A percentile compares a stretch with the other conserved stretches of the same genome.
Conservation (phyloP, 2,888 invertebrate species). For the Ephialtes manifestator region DNA sequence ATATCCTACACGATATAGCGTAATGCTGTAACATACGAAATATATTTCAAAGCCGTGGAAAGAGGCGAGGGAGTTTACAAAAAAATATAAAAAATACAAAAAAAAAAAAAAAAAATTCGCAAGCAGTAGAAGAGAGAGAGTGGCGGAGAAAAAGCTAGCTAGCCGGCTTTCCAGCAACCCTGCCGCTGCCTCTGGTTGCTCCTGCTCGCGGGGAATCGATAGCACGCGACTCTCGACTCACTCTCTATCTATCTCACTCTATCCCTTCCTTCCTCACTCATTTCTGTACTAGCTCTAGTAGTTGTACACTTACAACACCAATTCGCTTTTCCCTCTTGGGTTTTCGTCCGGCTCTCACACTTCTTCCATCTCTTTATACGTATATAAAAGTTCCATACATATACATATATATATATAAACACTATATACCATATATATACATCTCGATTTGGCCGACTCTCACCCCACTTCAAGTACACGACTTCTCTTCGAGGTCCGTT, state of each 20-base stretch:
- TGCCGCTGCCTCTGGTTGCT: slow-evolving; percentile 72
- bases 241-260: slow-evolving; percentile 32
- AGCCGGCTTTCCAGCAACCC: slow-evolving; percentile 78
- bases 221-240: slow-evolving; percentile 79
- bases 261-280: slow-evolving; percentile 61
- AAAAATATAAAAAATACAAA: too few relatives aligned
- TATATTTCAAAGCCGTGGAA: not conserved
- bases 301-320: slow-evolving; percentile 54
- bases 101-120: slow-evolving; percentile 19
- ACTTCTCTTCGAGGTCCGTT: slow-evolving; percentile 62
- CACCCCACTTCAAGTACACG: slow-evolving; percentile 27
- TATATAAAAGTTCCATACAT: slow-evolving; percentile 31
- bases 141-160: slow-evolving; percentile 75
- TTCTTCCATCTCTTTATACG: slow-evolving; percentile 46
- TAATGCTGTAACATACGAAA: not conserved
- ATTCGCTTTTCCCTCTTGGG: slow-evolving; percentile 55
- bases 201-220: slow-evolving; percentile 79
- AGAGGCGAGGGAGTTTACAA: not conserved
- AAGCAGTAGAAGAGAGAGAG: slow-evolving; percentile 43
- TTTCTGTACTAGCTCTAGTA: slow-evolving; percentile 67
- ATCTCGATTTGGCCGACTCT: slow-evolving; percentile 38
- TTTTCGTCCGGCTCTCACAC: slow-evolving; percentile 35
- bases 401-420: slow-evolving; percentile 40
- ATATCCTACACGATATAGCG: not conserved
- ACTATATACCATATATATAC: slow-evolving; percentile 13